Base-by-base conservation (phyloP, 1,140 invertebrate species). In the Augochlora pura region DNA sequence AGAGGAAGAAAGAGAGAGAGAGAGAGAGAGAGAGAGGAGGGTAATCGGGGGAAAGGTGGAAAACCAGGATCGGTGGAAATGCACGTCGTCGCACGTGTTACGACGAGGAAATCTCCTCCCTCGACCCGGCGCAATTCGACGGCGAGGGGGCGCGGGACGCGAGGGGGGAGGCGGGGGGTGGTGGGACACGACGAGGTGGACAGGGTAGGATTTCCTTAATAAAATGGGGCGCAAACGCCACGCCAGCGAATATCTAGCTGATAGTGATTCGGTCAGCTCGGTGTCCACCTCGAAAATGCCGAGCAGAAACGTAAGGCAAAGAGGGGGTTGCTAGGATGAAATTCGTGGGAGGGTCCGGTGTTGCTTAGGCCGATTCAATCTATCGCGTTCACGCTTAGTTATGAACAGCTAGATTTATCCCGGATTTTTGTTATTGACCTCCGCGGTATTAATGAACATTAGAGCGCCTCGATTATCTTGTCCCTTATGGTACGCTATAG, bases 331-430 rank as follows among this genome's bases (percentile, higher is more conserved):
- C 82, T 82, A 82, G 81, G 84, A 54, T 82, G 70, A 71, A 79
- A 80, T 77, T 59, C 62, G 70, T 76, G 84, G 70, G 78, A 78
- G 82, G 80, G 85, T 83, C 66, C 66, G 79, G 80, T 86, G 85
- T 87, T 90, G 89, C 90, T 91, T 90, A 89, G 88, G 88, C 87
- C 89, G 89, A 91, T 91, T 91, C 90, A 90, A 91, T 91, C 88
- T 89, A 86, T 88, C 88, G 78, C 65, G 57, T 59, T 68, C 42
- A 32, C n/a, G 38, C 68, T 59, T 21, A 60, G 38, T 66, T 80
- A 70, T 32, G 64, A 70, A 54, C 8, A 72, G 18, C 21, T 52
- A 59, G 21, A 70, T 77, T 77, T 83, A 70, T 52, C 68, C n/a
- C 39, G 12, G 54, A 74, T 79, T 63, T n/a, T 79, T 60, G 39